Conservation (phyloP, 2,797 vertebrate genomes). For the Ptychobarbus kaznakovi region DNA sequence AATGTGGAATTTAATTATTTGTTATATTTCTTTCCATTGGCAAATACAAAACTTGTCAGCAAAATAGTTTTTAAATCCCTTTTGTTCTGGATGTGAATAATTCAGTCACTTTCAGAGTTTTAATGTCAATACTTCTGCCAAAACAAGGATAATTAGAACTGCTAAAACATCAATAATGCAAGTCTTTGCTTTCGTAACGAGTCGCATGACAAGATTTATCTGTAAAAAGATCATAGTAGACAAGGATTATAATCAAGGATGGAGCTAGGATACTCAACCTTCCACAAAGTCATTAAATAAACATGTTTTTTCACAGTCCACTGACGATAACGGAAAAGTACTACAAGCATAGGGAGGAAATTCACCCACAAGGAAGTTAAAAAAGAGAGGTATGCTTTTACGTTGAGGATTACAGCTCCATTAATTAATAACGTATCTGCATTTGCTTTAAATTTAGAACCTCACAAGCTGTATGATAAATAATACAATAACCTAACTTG, state of each 20-base stretch:
- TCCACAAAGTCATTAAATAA: constrained; percentile 33
- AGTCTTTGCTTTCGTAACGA: constrained; percentile 5
- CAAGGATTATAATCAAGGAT: constrained; percentile 25
- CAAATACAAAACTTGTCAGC: constrained; percentile 28
- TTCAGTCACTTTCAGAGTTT: constrained; percentile 32
- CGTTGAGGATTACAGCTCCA: not conserved
- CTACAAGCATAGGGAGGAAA: constrained; percentile 15
- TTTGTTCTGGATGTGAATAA: constrained; percentile 28
- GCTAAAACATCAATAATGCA: constrained; percentile 33
- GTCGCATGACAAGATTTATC: constrained; percentile 11
- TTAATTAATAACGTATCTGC: constrained; percentile 27
- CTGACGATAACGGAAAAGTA: not conserved
- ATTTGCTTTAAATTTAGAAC: constrained; percentile 38
- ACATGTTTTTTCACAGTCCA: constrained; percentile 4
- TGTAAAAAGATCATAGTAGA: constrained; percentile 12
- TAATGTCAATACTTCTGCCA: constrained; percentile 35
- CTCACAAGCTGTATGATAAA: constrained; percentile 25
- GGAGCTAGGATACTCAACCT: not conserved
- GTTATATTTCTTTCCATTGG: constrained; percentile 8
- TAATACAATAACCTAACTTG: constrained; percentile 24
- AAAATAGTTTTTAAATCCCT: constrained; percentile 15
- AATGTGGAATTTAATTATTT: constrained; percentile 6
- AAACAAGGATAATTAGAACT: constrained; percentile 21
- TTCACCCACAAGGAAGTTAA: not conserved
- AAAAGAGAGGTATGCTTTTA: not conserved